phyloP scores from a whole-genome alignment of 2,888 invertebrate genomes.

The Aradus depressus region DNA sequence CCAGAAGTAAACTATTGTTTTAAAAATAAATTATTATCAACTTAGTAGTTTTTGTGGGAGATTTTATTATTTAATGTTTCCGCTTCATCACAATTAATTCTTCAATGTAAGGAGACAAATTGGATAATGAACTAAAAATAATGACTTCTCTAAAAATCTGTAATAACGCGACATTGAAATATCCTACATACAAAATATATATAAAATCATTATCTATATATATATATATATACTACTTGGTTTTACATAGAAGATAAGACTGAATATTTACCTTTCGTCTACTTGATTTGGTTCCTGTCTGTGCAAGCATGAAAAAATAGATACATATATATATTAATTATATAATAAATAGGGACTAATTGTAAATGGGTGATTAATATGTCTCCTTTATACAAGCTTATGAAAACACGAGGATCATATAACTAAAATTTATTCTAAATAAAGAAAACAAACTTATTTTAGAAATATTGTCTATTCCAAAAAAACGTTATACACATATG shows the following conservation, averaged over 20 bases:
- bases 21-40: no score
- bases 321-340: slow-evolving; percentile 10
- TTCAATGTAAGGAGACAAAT: not conserved
- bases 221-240: not conserved
- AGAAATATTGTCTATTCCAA: no score
- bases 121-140: not conserved
- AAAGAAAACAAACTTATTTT: no score
- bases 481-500: no score
- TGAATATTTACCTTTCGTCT: slow-evolving; percentile 38
- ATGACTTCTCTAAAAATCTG: not conserved
- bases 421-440: no score
- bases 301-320: no score
- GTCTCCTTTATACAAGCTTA: no score
- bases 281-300: slow-evolving; percentile 42
- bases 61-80: not conserved
- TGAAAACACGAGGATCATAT: no score
- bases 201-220: not conserved
- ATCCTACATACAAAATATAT: not conserved
- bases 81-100: not conserved
- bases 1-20: no score
- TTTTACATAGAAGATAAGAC: not conserved
- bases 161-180: not conserved
- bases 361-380: no score
- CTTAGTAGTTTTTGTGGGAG: no score
- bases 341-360: not conserved